A percentile compares a stretch with the other conserved stretches of the same genome.
These are phyloP conservation scores for Tinamus guttatus DNA, from an alignment of 2,113 vertebrate species.

Conservation along the genomic window DNA sequence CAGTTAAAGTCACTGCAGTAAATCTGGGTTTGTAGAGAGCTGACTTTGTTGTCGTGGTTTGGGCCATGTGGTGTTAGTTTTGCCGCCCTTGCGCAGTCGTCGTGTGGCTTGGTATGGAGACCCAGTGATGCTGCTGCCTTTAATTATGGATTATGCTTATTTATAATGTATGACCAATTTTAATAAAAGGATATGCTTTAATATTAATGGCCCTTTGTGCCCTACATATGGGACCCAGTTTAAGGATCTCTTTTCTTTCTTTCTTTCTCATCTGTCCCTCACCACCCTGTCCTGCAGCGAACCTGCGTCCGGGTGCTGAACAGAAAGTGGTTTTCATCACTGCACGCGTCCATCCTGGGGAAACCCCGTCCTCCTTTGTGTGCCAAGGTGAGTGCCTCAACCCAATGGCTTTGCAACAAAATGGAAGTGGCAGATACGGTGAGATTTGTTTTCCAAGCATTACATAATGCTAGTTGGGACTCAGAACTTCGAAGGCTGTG, in stretches of 20 bases:
- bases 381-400: constrained; percentile 91
- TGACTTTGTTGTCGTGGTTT: background rate
- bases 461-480: fast-evolving
- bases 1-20: constrained; percentile 13
- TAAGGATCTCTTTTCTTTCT: constrained; percentile 5
- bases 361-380: constrained; percentile 95
- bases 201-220: background rate
- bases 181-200: constrained; percentile 24
- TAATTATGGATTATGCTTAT: background rate
- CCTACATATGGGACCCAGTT: background rate
- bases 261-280: background rate
- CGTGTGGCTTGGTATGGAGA: background rate
- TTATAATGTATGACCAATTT: constrained; percentile 24
- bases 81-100: background rate
- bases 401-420: background rate
- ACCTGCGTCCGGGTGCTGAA: constrained; percentile 83
- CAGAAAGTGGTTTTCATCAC: constrained; percentile 96
- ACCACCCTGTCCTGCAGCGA: constrained; percentile 76
- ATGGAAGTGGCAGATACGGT: background rate
- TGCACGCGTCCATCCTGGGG: constrained; percentile 94
- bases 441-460: background rate
- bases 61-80: background rate
- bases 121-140: background rate
- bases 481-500: background rate
- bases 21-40: background rate